Evolutionary conservation across 2,888 invertebrate genomes (phyloP).

Genomic region (Campoplex nolae): DNA sequence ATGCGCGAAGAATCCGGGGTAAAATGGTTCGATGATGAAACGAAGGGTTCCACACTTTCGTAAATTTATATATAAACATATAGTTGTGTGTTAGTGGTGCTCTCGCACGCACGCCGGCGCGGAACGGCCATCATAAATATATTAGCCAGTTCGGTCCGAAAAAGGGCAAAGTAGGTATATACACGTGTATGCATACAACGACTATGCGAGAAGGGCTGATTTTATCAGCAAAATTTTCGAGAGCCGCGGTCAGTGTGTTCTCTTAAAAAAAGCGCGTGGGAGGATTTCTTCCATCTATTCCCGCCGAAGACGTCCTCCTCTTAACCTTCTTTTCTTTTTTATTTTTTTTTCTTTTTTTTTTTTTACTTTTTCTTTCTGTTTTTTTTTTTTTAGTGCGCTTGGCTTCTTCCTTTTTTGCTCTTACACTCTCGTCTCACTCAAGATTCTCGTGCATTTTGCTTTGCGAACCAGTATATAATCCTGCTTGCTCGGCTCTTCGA

Average conservation of each 20-base stretch:
- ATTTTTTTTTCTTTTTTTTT: conserved; percentile 67
- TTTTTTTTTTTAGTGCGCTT: conserved; percentile 51
- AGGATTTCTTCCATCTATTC: conserved; percentile 77
- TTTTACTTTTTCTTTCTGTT: conserved; percentile 41
- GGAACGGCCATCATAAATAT: conserved; percentile 80
- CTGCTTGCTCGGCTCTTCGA: conserved; percentile 18
- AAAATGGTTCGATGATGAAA: conserved; percentile 65
- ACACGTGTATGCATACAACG: conserved; percentile 11
- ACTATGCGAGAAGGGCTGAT: conserved; percentile 73
- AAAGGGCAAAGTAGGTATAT: conserved; percentile 17
- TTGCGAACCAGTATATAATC: conserved; percentile 46
- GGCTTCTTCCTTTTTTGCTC: conserved; percentile 43
- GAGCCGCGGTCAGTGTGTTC: conserved; percentile 69
- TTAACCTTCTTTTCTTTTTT: conserved; percentile 36
- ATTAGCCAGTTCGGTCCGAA: conserved; percentile 73
- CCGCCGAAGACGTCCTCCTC: conserved; percentile 50
- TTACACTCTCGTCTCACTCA: conserved; percentile 42
- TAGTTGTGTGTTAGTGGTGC: conserved; percentile 35
- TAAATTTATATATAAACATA: not conserved
- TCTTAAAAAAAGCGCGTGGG: conserved; percentile 77
- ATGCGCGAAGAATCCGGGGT: conserved; percentile 55
- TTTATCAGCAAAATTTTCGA: conserved; percentile 82
- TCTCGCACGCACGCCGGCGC: conserved; percentile 50
- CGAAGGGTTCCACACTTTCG: conserved; percentile 27
- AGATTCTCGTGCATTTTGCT: conserved; percentile 29